A percentile compares a stretch with the other conserved stretches of the same genome.
Evolutionary conservation across 53 echinoderm and acorn worm species (phyloP).

Genomic region (Echinometra lucunter): DNA sequence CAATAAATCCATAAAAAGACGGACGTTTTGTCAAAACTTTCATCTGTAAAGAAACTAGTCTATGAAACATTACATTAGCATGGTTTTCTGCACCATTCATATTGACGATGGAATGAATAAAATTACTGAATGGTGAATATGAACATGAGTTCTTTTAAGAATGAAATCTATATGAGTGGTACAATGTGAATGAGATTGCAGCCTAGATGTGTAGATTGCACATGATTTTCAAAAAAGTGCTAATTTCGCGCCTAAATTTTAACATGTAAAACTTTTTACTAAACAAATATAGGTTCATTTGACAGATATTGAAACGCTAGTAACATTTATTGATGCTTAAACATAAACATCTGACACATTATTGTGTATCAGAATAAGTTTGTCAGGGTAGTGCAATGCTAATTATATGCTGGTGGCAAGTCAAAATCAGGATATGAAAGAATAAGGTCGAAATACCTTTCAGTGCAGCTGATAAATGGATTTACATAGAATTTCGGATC

Average conservation of each 20-base stretch:
- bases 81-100: not conserved
- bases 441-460: too few relatives aligned
- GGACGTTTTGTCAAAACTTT: not conserved
- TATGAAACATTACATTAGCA: slow-evolving; percentile 2
- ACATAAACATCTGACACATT: too few relatives aligned
- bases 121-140: not conserved
- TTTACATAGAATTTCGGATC: too few relatives aligned
- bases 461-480: too few relatives aligned
- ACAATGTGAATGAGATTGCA: not conserved
- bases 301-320: too few relatives aligned
- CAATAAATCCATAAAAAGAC: not conserved
- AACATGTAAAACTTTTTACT: not conserved
- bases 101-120: not conserved
- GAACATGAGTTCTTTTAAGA: not conserved
- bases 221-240: not conserved
- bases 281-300: too few relatives aligned
- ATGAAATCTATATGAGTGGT: not conserved
- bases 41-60: not conserved
- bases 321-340: too few relatives aligned
- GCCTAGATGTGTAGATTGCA: not conserved
- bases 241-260: not conserved
- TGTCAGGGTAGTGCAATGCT: too few relatives aligned
- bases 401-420: too few relatives aligned
- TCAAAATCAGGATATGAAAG: too few relatives aligned
- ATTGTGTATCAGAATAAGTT: too few relatives aligned